A percentile compares a stretch with the other conserved stretches of the same genome.
Evolutionary conservation across 2,113 vertebrate species (phyloP).

Genomic region (Helogale parvula): DNA sequence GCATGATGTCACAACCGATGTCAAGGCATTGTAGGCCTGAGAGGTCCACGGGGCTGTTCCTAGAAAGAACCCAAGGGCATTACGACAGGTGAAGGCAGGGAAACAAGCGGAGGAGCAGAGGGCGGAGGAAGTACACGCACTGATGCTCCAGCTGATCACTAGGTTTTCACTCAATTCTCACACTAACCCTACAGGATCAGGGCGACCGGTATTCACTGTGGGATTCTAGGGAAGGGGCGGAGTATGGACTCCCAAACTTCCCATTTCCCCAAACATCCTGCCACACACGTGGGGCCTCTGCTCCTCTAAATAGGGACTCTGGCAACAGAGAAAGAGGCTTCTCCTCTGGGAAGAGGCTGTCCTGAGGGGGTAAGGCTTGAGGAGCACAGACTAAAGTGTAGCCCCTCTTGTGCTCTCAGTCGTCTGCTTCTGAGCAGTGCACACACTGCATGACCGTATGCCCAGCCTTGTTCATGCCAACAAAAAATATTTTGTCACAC

Average conservation of each 20-base stretch:
- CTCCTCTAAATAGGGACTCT: background rate
- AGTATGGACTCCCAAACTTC: background rate
- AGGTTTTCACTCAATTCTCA: background rate
- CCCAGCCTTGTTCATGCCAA: background rate
- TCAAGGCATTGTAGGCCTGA: slow-evolving; percentile 91
- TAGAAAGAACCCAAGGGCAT: slow-evolving; percentile 70
- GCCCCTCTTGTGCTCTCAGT: background rate
- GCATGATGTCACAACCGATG: slow-evolving; percentile 93
- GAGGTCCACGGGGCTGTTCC: slow-evolving; percentile 92
- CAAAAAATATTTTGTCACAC: background rate
- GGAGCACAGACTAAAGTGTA: fast-evolving
- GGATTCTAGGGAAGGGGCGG: background rate
- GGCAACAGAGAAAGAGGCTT: background rate
- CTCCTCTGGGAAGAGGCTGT: background rate
- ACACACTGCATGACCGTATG: background rate
- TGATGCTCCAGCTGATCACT: background rate
- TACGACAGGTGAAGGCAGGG: background rate
- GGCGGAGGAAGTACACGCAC: background rate
- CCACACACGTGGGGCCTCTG: background rate
- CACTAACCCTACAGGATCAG: background rate
- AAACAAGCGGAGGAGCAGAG: background rate
- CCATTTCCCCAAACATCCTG: background rate
- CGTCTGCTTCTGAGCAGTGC: background rate
- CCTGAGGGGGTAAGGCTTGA: background rate
- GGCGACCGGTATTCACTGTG: no score